Base-by-base conservation (phyloP, 2,797 vertebrate species). In the Thalassophryne amazonica region DNA sequence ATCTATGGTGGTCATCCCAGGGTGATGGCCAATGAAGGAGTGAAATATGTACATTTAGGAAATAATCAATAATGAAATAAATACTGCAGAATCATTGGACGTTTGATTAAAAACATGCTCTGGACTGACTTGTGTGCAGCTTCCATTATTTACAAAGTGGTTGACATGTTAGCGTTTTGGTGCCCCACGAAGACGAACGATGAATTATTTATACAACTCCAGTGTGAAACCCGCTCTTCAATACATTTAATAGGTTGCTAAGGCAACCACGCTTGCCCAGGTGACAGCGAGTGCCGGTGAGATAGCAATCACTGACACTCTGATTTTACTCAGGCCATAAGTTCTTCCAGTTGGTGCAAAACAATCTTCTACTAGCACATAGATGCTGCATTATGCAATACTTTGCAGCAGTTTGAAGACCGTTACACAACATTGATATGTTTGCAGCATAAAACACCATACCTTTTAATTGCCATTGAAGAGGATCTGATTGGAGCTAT, bases 321-420 rank as follows among this genome's bases (percentile, higher is more conserved):
- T 17, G 56, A 61, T 55, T 76, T 69, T 15, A 48, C 57, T 71
- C 18, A 29, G 34, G 48, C 52, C 73, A 51, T 62, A 18, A 69
- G 52, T 78, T 67, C 49, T 52, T 54, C 54, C 61, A 49, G 63
- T 62, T 12, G 33, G 47, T 35, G 39, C 42, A 50, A 75, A 69
- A 64, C 55, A 55, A 63, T 34, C 22, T 21, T 9, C n/a, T 22
- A 34, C 40, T 25, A 13, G 29, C 47, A 75, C 41, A 69, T 80
- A 70, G 40, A 19, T 32, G 40, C 49, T n/a, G 68, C 29, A 62
- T 81, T 74, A 81, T 46, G 83, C 69, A 81, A 81, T 2, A 14
- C 24, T 21, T 4, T 47, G 73, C 60, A 83, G 80, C 30, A 38
- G 50, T 33, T 32, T 21, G 43, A 40, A 13, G 30, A 12, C 10